Percentiles rank a stretch among this genome's conserved stretches.
Evolutionary conservation across 2,888 invertebrate species (phyloP).

Genomic region (Chrysopilus asiliformis): DNA sequence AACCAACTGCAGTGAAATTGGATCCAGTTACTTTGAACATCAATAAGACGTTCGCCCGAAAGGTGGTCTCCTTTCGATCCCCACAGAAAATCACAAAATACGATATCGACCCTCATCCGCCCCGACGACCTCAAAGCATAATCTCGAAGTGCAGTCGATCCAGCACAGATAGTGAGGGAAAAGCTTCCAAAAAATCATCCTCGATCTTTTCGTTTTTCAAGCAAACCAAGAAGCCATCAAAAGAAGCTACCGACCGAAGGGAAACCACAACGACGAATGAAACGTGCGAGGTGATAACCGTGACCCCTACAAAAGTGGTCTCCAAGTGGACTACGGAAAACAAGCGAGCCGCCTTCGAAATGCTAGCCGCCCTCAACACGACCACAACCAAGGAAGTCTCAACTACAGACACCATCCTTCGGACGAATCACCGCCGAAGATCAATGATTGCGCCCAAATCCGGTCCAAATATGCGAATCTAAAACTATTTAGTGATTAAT

Average conservation of each 20-base stretch:
- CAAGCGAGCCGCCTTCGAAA: constrained; percentile 31
- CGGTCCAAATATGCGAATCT: no score
- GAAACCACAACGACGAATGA: constrained; percentile 9
- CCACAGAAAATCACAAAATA: constrained; percentile 27
- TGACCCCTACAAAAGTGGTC: constrained; percentile 15
- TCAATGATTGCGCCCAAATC: constrained; percentile 3
- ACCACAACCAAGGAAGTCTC: constrained; percentile 13
- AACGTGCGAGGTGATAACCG: constrained; percentile 9
- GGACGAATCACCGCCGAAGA: constrained; percentile 3
- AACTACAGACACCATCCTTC: background rate
- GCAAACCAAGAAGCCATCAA: constrained; percentile 16
- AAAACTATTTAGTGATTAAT: no score
- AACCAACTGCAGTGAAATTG: constrained; percentile 30
- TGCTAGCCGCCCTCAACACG: constrained; percentile 33
- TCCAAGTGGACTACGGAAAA: constrained; percentile 29
- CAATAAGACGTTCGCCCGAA: constrained; percentile 21
- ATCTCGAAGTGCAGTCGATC: background rate
- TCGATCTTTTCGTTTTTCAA: constrained; percentile 12
- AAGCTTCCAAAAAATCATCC: background rate
- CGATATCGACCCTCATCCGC: constrained; percentile 22
- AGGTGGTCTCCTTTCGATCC: constrained; percentile 28
- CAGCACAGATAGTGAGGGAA: background rate
- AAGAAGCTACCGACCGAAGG: no score
- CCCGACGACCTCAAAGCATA: background rate
- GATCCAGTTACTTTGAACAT: constrained; percentile 23